Evolutionary conservation across 1,140 invertebrate species (phyloP).

Genomic region (Cherax destructor): DNA sequence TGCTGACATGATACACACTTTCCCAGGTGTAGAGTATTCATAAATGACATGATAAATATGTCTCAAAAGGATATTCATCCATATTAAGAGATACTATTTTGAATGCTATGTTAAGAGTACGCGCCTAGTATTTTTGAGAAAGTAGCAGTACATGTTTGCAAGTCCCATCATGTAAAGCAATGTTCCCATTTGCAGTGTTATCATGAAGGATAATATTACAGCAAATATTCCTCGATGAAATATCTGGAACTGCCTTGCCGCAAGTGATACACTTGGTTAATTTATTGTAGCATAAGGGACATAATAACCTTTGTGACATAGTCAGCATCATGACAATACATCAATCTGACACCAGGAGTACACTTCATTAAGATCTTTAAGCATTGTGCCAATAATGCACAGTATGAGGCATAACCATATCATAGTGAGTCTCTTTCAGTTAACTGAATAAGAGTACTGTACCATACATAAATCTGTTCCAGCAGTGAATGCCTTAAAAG

Average conservation of each 20-base stretch:
- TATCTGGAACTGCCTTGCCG: constrained; percentile 16
- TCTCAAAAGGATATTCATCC: constrained; percentile 3
- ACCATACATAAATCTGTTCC: not conserved
- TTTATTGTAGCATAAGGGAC: constrained; percentile 3
- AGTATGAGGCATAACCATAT: not conserved
- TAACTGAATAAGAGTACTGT: not conserved
- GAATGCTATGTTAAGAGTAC: constrained; percentile 7
- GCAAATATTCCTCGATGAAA: constrained; percentile 18
- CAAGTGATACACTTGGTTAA: constrained; percentile 26
- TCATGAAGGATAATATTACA: not conserved
- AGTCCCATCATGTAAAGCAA: constrained; percentile 22
- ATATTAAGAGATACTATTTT: not conserved
- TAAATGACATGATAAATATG: not conserved
- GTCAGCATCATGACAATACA: not conserved
- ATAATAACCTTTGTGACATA: constrained; percentile 17
- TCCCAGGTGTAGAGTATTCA: not conserved
- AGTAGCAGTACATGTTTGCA: constrained; percentile 17
- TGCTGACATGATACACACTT: not conserved
- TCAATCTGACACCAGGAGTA: constrained; percentile 12
- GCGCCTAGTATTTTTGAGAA: constrained; percentile 9
- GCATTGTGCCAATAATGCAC: not conserved
- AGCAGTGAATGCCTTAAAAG: not conserved
- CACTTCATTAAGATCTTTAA: not conserved
- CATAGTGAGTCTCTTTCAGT: not conserved
- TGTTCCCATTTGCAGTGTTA: constrained; percentile 18